Evolutionary conservation across 2,113 vertebrate species (phyloP), one percentile per base, ranked within the genome.

Genomic region (Cricetomys ansorgei): DNA sequence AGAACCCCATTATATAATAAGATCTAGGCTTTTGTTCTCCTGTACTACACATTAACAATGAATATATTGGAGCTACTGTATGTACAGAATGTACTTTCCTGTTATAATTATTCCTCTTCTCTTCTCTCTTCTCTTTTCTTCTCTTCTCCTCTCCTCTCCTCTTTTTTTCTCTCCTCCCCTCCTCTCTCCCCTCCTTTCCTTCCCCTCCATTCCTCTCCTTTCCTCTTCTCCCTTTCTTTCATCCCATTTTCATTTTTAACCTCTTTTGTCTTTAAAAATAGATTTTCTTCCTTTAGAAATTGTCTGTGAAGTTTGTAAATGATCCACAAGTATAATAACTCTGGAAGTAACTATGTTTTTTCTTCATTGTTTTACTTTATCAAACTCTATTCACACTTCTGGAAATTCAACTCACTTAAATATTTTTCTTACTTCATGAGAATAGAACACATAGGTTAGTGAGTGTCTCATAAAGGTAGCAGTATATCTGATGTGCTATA

Each of bases 291-390:
- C 10, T 1, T 91, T 67, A 43, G 34, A 19, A 69, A 73, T 59
- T 13, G 64, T 79, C 62, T 92, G 12, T 83, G 59, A 5, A 73
- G 27, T 70, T 84, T 86, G 15, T 10, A 88, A 92, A 86, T 92
- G 11, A 94, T 16, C 0, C 43, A 91, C 65, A 87, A 29, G 53
- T n/a, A 62, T 8, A 81, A 19, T 5, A 80, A 7, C 13, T 91
- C n/a, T 50, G 34, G 53, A 79, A 91, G 95, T 5, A 64, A 13
- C 0, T 5, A 9, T 53, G 13, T 86, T 73, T 50, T 17, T 37
- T 1, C 34, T 8, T 72, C 1, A 13, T 94, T 48, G 23, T 9
- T 73, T 15, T 0, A 55, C 4, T 13, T 65, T 6, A 85, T 80
- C 19, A 34, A 64, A n/a, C 7, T 12, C 53, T 48, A 48, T 3